Percentiles rank a stretch among this genome's conserved stretches.
Conservation (phyloP, 2,888 invertebrate genomes). For the Apamea anceps region DNA sequence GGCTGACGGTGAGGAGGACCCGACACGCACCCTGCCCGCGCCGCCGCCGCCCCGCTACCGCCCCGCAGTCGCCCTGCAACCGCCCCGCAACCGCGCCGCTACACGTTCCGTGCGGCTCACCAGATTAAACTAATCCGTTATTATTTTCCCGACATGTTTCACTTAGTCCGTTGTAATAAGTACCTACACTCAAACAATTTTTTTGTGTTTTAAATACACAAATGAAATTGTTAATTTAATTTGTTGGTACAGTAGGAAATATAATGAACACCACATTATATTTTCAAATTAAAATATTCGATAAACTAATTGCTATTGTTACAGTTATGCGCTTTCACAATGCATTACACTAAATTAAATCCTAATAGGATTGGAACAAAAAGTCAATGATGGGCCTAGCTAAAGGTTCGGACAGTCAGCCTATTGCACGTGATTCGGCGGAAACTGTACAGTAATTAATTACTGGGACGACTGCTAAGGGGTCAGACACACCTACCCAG, state of each 20-base stretch:
- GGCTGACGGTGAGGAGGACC: slow-evolving; percentile 62
- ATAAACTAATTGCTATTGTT: neutral
- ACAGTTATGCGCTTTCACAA: neutral
- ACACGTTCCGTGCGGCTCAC: slow-evolving; percentile 48
- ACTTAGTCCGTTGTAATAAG: slow-evolving; percentile 50
- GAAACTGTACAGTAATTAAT: slow-evolving; percentile 78
- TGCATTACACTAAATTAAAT: slow-evolving; percentile 34
- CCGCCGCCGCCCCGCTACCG: slow-evolving; percentile 52
- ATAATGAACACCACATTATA: neutral
- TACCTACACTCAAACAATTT: slow-evolving; percentile 33
- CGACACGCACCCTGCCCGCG: slow-evolving; percentile 49
- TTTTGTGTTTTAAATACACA: slow-evolving; percentile 40
- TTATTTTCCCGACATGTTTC: slow-evolving; percentile 76
- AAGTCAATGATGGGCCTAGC: slow-evolving; percentile 68
- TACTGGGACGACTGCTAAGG: slow-evolving; percentile 68
- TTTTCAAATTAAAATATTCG: neutral
- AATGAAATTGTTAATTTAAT: slow-evolving; percentile 20
- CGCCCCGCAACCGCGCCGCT: slow-evolving; percentile 56
- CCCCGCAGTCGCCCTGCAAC: slow-evolving; percentile 50
- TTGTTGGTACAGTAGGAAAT: neutral
- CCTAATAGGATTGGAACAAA: slow-evolving; percentile 62
- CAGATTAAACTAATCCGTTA: slow-evolving; percentile 81
- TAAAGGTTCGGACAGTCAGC: slow-evolving; percentile 73
- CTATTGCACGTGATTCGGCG: slow-evolving; percentile 78
- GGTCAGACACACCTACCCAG: slow-evolving; percentile 66